These are phyloP conservation scores for Menidia beryllina DNA, from an alignment of 2,113 vertebrate genomes.

Conservation along the genomic window DNA sequence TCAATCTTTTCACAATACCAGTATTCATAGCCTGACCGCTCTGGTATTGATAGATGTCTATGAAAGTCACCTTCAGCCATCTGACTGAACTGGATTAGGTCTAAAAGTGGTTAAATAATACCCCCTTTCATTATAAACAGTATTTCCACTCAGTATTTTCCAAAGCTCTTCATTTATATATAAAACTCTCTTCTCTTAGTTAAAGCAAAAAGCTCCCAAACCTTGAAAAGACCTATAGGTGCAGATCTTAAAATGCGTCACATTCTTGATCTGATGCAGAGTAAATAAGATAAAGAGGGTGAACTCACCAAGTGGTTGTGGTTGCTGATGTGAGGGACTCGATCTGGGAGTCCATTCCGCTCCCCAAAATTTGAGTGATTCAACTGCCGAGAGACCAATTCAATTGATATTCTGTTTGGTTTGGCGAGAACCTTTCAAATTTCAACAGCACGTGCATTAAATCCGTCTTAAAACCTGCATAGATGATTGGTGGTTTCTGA, in stretches of 20 bases:
- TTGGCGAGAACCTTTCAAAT: neutral
- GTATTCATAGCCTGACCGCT: too few relatives aligned
- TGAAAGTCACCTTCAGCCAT: too few relatives aligned
- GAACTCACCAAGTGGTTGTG: conserved; percentile 49
- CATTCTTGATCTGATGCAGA: neutral
- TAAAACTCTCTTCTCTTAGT: neutral
- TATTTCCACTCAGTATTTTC: too few relatives aligned
- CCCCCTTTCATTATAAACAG: too few relatives aligned
- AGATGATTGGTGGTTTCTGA: conserved; percentile 35
- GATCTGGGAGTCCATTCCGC: conserved; percentile 44
- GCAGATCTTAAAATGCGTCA: neutral
- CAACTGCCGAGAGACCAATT: conserved; percentile 31
- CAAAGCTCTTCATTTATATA: neutral
- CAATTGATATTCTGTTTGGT: neutral
- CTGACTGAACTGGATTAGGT: too few relatives aligned
- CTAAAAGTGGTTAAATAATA: too few relatives aligned
- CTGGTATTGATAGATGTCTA: too few relatives aligned
- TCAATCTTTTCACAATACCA: too few relatives aligned
- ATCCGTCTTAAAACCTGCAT: conserved; percentile 58
- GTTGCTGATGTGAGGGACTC: conserved; percentile 30
- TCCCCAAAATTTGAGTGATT: conserved; percentile 32
- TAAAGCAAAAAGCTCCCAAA: conserved; percentile 6
- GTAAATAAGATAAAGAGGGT: neutral
- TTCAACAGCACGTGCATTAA: neutral
- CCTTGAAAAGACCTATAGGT: neutral